Percentiles rank a stretch among this genome's conserved stretches.
phyloP scores from a whole-genome alignment of 2,888 invertebrate genomes.

The Andrena praecox region DNA sequence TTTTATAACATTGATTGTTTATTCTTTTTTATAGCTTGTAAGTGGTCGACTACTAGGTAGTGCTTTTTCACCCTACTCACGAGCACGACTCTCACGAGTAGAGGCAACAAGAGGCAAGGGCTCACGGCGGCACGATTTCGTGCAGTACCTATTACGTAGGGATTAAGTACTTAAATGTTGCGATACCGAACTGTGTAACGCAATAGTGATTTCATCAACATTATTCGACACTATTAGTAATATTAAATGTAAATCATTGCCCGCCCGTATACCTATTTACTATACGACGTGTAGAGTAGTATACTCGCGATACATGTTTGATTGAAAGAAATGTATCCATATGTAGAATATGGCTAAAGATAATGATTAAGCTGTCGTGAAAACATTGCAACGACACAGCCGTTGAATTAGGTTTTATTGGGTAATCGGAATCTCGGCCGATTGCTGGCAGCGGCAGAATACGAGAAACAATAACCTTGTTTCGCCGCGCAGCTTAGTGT shows the following conservation, averaged over 20 bases:
- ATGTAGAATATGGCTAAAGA: background rate
- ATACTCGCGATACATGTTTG: background rate
- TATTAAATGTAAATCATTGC: background rate
- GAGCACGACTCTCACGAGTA: too few relatives aligned
- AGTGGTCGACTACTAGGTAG: too few relatives aligned
- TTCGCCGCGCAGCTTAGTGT: background rate
- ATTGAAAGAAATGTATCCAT: background rate
- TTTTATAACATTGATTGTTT: too few relatives aligned
- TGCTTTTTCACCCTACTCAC: too few relatives aligned
- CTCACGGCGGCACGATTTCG: slow-evolving; percentile 38
- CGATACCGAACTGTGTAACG: slow-evolving; percentile 15
- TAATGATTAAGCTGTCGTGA: background rate
- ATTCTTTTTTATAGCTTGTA: too few relatives aligned
- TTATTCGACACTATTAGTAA: background rate
- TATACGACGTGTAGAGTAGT: background rate
- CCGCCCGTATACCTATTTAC: background rate
- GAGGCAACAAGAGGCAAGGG: background rate
- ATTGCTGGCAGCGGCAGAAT: background rate
- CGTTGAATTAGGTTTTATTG: background rate
- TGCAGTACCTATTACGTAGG: background rate
- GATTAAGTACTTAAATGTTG: background rate
- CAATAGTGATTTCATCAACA: slow-evolving; percentile 17
- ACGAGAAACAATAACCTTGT: slow-evolving; percentile 50
- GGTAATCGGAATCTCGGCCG: background rate
- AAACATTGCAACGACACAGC: background rate